These are phyloP conservation scores for Charanyca ferruginea DNA, from an alignment of 2,888 invertebrate genomes.

Conservation along the genomic window DNA sequence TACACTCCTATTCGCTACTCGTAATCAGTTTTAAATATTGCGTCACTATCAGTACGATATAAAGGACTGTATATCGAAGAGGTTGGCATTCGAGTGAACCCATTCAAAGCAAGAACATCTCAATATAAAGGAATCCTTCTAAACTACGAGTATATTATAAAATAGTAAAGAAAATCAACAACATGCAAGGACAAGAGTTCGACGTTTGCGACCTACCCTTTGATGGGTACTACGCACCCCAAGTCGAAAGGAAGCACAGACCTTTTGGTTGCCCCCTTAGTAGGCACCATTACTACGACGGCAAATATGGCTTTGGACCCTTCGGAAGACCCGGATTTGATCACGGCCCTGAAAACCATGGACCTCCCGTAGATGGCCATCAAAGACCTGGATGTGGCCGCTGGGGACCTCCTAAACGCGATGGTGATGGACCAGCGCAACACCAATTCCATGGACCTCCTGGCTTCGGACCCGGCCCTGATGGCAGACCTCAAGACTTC, in stretches of 20 bases:
- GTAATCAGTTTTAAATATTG: slow-evolving; percentile 8
- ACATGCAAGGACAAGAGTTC: slow-evolving; percentile 27
- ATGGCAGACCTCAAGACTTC: slow-evolving; percentile 23
- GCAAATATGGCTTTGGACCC: slow-evolving; percentile 9
- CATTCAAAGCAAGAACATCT: slow-evolving; percentile 23
- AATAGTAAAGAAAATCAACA: not conserved
- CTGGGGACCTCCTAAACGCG: slow-evolving; percentile 9
- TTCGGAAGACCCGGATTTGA: slow-evolving; percentile 30
- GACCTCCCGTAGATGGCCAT: not conserved
- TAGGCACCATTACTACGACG: slow-evolving; percentile 1
- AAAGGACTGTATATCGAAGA: not conserved
- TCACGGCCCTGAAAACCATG: not conserved
- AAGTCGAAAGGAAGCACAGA: slow-evolving; percentile 16
- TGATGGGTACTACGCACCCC: slow-evolving; percentile 33
- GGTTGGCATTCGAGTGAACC: slow-evolving; percentile 18
- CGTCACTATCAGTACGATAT: slow-evolving; percentile 26
- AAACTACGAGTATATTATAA: not conserved
- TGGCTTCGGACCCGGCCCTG: not conserved
- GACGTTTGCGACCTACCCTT: slow-evolving; percentile 39
- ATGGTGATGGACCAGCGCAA: not conserved
- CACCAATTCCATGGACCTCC: slow-evolving; percentile 20
- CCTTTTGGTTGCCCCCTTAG: slow-evolving; percentile 11
- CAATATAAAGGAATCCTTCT: not conserved
- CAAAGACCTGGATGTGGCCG: slow-evolving; percentile 8
- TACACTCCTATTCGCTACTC: not conserved